A percentile compares a stretch with the other conserved stretches of the same genome.
phyloP scores from a whole-genome alignment of 92 coral and sea anemone species.

The Zoanthus sansibaricus region DNA sequence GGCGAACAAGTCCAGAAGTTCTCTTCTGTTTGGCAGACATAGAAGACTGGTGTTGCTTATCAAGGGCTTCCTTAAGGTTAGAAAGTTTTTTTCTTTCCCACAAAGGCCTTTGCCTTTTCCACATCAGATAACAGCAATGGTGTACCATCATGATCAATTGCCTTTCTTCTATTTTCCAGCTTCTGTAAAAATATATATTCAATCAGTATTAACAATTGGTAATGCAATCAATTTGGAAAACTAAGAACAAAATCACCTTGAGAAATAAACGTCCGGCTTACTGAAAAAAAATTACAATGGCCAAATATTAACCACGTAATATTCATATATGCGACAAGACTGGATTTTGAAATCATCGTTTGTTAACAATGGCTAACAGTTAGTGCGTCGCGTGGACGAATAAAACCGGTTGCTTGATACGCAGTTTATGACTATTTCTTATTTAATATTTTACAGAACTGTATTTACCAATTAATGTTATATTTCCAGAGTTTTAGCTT shows the following conservation, averaged over 20 bases:
- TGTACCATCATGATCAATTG: not conserved
- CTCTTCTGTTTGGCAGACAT: not conserved
- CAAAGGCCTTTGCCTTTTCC: not conserved
- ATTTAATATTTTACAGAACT: too few species aligned
- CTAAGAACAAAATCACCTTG: not conserved
- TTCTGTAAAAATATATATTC: not conserved
- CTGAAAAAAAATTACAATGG: too few species aligned
- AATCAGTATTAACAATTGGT: not conserved
- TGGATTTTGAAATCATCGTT: too few species aligned
- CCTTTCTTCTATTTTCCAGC: not conserved
- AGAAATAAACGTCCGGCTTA: not conserved
- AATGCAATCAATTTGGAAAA: not conserved
- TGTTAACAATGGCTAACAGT: too few species aligned
- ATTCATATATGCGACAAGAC: too few species aligned
- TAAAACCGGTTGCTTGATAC: too few species aligned
- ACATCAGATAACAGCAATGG: not conserved
- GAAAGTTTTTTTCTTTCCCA: not conserved
- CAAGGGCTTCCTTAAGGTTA: not conserved
- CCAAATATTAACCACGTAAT: too few species aligned
- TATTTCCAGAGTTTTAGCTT: too few species aligned
- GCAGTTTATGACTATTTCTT: too few species aligned
- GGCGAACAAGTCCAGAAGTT: conserved; percentile 10
- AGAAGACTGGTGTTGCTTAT: not conserved
- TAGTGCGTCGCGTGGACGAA: too few species aligned
- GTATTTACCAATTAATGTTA: too few species aligned